phyloP scores from a whole-genome alignment of 2,113 vertebrate species.

The Thalassoma bifasciatum region DNA sequence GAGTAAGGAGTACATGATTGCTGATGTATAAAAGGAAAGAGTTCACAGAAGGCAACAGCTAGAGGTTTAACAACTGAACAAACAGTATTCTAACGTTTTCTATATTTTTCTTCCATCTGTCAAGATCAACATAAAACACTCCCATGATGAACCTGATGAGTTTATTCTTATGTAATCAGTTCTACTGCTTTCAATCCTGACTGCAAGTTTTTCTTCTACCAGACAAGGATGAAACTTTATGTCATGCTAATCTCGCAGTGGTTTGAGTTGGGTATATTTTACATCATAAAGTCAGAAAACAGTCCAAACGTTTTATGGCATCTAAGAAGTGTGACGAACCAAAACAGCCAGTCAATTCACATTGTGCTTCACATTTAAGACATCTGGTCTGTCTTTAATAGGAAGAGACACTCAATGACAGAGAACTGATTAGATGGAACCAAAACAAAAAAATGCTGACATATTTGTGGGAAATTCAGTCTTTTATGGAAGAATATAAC shows the following conservation, averaged over 20 bases:
- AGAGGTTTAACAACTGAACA: conserved; percentile 28
- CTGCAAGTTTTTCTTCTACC: too few relatives aligned
- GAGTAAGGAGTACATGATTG: conserved; percentile 40
- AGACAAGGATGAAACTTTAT: neutral
- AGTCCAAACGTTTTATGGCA: neutral
- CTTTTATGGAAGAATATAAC: conserved; percentile 22
- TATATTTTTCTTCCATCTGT: conserved; percentile 19
- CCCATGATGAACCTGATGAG: conserved; percentile 3
- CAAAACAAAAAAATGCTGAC: conserved; percentile 13
- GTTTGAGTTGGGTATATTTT: neutral
- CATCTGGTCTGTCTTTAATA: neutral
- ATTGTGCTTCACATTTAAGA: neutral
- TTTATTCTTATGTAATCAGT: conserved; percentile 7
- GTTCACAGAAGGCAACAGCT: conserved; percentile 26
- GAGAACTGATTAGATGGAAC: conserved; percentile 17
- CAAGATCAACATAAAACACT: conserved; percentile 20
- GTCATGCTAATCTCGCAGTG: neutral
- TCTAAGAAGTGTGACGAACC: neutral
- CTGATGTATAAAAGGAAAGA: conserved; percentile 32
- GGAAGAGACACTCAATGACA: conserved; percentile 2
- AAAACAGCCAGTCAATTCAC: neutral
- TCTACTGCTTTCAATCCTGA: neutral
- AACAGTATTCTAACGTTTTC: conserved; percentile 11
- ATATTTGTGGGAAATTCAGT: conserved; percentile 20
- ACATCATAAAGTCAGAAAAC: neutral